Evolutionary conservation across 1,140 invertebrate genomes (phyloP).

Genomic region (Temnothorax curvispinosus): DNA sequence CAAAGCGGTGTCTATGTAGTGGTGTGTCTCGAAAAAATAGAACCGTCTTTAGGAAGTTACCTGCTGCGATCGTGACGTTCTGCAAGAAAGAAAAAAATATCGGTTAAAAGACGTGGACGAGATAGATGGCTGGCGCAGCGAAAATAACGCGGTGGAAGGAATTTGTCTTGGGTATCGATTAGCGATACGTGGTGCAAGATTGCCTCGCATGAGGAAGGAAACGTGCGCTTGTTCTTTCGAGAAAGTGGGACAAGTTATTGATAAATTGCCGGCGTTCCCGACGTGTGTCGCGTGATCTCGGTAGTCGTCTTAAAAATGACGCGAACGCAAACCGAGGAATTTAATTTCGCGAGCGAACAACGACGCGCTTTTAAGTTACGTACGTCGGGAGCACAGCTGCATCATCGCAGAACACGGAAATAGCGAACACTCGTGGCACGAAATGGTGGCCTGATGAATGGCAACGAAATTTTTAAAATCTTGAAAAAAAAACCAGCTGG

Average conservation of each 20-base stretch:
- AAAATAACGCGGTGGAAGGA: conserved; percentile 19
- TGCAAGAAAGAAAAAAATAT: conserved; percentile 11
- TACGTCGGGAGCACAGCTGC: background rate
- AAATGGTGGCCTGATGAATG: background rate
- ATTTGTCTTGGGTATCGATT: conserved; percentile 56
- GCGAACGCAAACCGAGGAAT: background rate
- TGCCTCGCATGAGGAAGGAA: conserved; percentile 26
- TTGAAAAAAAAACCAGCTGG: background rate
- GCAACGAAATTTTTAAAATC: background rate
- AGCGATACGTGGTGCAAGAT: background rate
- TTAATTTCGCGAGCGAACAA: background rate
- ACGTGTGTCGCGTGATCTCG: background rate
- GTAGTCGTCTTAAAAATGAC: background rate
- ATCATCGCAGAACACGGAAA: background rate
- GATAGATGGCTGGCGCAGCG: background rate
- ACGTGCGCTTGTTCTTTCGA: conserved; percentile 27
- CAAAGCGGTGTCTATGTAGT: background rate
- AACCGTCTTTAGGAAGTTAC: background rate
- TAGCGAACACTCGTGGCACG: background rate
- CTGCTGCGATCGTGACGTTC: background rate
- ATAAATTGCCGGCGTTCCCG: conserved; percentile 37
- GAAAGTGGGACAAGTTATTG: conserved; percentile 55
- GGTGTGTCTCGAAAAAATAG: background rate
- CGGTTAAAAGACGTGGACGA: background rate
- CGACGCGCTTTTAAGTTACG: background rate